Percentiles rank a stretch among this genome's conserved stretches.
Evolutionary conservation across 2,797 vertebrate genomes (phyloP).

Genomic region (Chaenodraco wilsoni): DNA sequence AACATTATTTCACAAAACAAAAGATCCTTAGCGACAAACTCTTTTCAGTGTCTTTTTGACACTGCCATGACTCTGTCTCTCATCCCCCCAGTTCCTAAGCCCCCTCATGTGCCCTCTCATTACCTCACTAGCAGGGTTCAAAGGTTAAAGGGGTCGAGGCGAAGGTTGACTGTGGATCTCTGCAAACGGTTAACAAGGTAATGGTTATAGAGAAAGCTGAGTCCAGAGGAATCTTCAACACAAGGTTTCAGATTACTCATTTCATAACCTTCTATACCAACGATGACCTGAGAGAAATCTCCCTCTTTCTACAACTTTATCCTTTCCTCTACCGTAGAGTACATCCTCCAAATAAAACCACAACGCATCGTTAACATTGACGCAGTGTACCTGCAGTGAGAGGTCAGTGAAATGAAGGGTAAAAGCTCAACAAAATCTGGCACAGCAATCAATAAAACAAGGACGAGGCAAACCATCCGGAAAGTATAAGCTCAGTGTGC

Average conservation of each 20-base stretch:
- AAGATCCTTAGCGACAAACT: background rate
- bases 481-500: conserved; percentile 1
- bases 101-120: conserved; percentile 43
- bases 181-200: conserved; percentile 52
- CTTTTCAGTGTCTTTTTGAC: background rate
- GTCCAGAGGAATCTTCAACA: conserved; percentile 23
- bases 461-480: conserved; percentile 12
- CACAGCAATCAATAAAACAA: conserved; percentile 33
- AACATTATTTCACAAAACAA: background rate
- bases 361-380: background rate
- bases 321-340: background rate
- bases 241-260: conserved; percentile 12
- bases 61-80: conserved; percentile 9
- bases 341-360: background rate
- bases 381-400: conserved; percentile 20
- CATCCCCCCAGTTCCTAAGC: conserved; percentile 28
- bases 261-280: background rate
- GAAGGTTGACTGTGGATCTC: conserved; percentile 20
- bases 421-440: conserved; percentile 18
- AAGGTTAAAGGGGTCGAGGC: conserved; percentile 49
- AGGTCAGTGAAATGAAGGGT: conserved; percentile 27
- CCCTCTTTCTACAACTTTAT: background rate
- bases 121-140: conserved; percentile 46
- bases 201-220: conserved; percentile 31
- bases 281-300: background rate